Percentiles rank a stretch among this genome's conserved stretches.
These are phyloP conservation scores for Apodemus speciosus DNA, from an alignment of 2,113 vertebrate species.

Conservation along the genomic window DNA sequence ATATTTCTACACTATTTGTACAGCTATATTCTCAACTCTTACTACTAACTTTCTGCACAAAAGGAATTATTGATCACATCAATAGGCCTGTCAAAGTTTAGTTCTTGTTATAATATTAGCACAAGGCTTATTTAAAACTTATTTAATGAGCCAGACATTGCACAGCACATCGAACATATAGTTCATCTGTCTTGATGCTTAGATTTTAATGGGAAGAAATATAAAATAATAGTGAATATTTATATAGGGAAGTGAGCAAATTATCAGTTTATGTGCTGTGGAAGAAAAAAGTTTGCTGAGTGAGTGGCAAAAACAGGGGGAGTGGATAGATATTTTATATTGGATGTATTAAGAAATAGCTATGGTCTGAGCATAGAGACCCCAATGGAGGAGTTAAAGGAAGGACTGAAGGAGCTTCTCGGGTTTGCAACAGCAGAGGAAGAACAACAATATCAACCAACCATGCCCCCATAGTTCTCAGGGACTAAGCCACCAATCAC, in stretches of 20 bases:
- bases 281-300: neutral
- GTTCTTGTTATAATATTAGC: neutral
- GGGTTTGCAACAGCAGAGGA: no score
- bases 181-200: neutral
- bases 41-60: neutral
- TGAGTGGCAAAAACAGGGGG: neutral
- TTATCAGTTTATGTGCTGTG: neutral
- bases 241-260: neutral
- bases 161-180: neutral
- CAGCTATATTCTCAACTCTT: neutral
- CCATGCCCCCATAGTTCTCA: no score
- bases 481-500: no score
- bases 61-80: neutral
- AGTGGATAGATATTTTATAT: neutral
- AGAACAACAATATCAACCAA: no score
- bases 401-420: no score
- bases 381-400: no score
- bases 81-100: neutral
- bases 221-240: neutral
- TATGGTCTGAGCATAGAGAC: no score
- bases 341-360: neutral
- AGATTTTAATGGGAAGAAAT: neutral
- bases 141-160: neutral
- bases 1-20: neutral
- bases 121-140: neutral